Conservation (phyloP, 1,140 invertebrate genomes). For the Holotrichia oblita region DNA sequence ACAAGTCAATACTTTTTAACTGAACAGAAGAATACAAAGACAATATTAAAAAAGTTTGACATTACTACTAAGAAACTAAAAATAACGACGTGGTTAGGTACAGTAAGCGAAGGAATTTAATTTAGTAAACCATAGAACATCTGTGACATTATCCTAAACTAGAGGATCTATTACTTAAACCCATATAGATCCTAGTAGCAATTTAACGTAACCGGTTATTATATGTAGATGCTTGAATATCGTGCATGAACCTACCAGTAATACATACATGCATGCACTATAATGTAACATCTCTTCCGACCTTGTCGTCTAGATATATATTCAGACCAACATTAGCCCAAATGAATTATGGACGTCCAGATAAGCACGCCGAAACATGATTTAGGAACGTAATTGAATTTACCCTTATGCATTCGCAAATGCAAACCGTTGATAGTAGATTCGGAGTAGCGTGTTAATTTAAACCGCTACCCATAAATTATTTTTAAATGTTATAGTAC, state of each 20-base stretch:
- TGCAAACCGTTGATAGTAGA: neutral
- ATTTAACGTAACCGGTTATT: neutral
- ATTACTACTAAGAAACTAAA: too few species aligned
- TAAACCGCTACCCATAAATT: neutral
- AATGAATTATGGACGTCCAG: constrained; percentile 12
- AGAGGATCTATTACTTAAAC: too few species aligned
- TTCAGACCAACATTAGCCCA: neutral
- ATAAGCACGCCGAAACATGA: neutral
- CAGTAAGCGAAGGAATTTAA: too few species aligned
- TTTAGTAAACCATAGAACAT: too few species aligned
- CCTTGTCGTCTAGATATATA: neutral
- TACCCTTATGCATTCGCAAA: neutral
- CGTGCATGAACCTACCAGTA: neutral
- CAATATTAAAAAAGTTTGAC: too few species aligned
- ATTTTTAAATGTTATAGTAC: neutral
- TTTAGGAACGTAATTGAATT: constrained; percentile 21
- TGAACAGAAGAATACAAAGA: too few species aligned
- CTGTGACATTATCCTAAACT: too few species aligned
- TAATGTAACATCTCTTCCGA: neutral
- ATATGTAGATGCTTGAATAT: neutral
- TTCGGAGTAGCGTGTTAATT: neutral
- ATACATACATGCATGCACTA: neutral
- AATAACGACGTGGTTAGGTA: too few species aligned
- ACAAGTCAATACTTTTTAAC: too few species aligned
- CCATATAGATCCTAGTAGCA: too few species aligned